Evolutionary conservation across 2,113 vertebrate species (phyloP).

Genomic region (Neotoma lepida): DNA sequence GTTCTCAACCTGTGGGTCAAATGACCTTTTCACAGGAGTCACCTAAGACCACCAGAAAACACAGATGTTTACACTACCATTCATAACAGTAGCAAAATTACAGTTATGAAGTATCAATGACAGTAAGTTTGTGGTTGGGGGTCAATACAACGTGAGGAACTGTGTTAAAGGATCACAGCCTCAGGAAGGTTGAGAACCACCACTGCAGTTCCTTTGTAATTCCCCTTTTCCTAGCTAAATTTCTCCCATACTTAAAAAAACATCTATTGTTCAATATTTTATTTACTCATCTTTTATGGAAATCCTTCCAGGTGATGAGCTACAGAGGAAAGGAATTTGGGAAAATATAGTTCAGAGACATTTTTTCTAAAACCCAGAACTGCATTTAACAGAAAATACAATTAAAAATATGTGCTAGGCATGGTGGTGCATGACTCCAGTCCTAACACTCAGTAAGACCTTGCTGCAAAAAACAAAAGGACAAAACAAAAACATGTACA

Average conservation of each 20-base stretch:
- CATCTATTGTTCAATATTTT: constrained; percentile 10
- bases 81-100: neutral
- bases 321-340: neutral
- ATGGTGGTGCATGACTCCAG: neutral
- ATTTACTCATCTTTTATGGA: neutral
- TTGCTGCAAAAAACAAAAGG: neutral
- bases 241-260: constrained; percentile 8
- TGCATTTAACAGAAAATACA: neutral
- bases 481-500: neutral
- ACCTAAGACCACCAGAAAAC: neutral
- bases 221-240: neutral
- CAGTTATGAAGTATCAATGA: neutral
- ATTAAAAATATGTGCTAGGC: neutral
- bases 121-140: neutral
- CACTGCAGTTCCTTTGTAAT: neutral
- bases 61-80: neutral
- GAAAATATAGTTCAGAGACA: neutral
- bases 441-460: neutral
- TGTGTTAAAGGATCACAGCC: neutral
- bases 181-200: neutral
- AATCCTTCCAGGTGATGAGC: neutral
- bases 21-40: neutral
- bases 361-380: neutral
- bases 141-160: neutral
- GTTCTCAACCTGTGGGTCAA: neutral